These are phyloP conservation scores for Apistogramma diplotaenia DNA, from an alignment of 2,113 vertebrate genomes.

Conservation along the genomic window DNA sequence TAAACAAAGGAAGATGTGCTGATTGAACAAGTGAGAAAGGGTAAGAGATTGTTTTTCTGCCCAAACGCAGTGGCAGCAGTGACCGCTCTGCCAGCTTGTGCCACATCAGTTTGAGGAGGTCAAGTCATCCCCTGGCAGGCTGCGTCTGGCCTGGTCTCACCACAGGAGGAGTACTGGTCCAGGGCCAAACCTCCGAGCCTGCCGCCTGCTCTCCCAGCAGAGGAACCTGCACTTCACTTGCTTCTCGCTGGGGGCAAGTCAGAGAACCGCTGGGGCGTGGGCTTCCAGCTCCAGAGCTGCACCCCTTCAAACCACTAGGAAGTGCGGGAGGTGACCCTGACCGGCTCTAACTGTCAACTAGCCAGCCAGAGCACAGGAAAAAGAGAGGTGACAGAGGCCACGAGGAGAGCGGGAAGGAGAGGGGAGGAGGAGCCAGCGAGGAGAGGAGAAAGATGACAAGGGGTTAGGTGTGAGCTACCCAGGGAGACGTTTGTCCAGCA, in stretches of 20 bases:
- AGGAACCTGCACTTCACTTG: slow-evolving; percentile 55
- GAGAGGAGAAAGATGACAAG: slow-evolving; percentile 59
- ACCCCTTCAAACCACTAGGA: slow-evolving; percentile 54
- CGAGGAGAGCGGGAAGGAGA: slow-evolving; percentile 2
- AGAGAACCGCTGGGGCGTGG: slow-evolving; percentile 70
- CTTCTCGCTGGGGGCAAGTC: slow-evolving; percentile 66
- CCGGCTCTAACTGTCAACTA: slow-evolving; percentile 70
- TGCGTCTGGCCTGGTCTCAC: slow-evolving; percentile 68
- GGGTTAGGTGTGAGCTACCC: slow-evolving; percentile 63
- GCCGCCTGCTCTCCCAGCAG: slow-evolving; percentile 46
- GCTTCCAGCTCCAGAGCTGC: slow-evolving; percentile 44
- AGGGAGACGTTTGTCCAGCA: slow-evolving; percentile 67
- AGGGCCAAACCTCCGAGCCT: slow-evolving; percentile 54
- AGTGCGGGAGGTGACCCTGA: slow-evolving; percentile 43
- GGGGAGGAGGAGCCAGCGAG: slow-evolving; percentile 4
- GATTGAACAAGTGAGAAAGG: slow-evolving; percentile 11
- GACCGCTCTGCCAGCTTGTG: slow-evolving; percentile 63
- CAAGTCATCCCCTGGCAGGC: slow-evolving; percentile 59
- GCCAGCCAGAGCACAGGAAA: slow-evolving; percentile 43
- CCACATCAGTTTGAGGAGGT: slow-evolving; percentile 75
- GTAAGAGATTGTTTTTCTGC: slow-evolving; percentile 28
- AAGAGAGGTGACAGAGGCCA: slow-evolving; percentile 51
- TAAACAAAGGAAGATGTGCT: slow-evolving; percentile 29
- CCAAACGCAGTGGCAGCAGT: slow-evolving; percentile 48
- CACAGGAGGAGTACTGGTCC: slow-evolving; percentile 28